phyloP scores from a whole-genome alignment of 2,113 vertebrate species.

The Australoheros scitulus region DNA sequence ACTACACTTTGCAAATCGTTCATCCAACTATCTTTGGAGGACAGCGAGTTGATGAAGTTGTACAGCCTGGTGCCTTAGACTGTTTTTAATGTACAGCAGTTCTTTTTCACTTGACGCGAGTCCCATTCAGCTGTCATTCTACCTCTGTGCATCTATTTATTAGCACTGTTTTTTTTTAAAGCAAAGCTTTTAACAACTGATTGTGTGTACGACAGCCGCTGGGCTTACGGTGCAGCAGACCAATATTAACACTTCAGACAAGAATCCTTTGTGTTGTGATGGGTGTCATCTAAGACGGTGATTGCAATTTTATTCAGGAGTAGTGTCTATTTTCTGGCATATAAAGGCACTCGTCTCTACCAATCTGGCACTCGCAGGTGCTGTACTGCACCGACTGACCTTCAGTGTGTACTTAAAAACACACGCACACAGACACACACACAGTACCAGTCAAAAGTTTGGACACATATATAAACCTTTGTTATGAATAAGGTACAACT shows the following conservation, averaged over 20 bases:
- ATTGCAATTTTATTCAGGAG: slow-evolving; percentile 1
- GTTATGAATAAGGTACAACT: too few species aligned
- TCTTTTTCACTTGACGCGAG: background rate
- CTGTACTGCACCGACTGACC: background rate
- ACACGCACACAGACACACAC: too few species aligned
- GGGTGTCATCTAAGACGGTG: background rate
- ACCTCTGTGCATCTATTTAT: background rate
- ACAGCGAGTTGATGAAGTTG: background rate
- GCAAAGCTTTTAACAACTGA: background rate
- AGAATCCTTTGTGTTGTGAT: background rate
- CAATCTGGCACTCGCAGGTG: background rate
- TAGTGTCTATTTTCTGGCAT: background rate
- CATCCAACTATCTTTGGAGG: background rate
- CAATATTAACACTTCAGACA: slow-evolving; percentile 6
- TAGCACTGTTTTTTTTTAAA: background rate
- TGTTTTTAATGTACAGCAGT: background rate
- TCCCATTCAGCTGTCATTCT: background rate
- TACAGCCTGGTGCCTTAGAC: background rate
- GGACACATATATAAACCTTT: too few species aligned
- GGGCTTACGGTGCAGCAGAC: background rate
- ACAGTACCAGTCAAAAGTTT: too few species aligned
- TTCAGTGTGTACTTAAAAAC: background rate
- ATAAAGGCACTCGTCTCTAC: background rate
- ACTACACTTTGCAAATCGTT: too few species aligned
- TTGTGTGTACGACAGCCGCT: background rate